Evolutionary conservation across 2,888 invertebrate species (phyloP).

Genomic region (Machimus atricapillus): DNA sequence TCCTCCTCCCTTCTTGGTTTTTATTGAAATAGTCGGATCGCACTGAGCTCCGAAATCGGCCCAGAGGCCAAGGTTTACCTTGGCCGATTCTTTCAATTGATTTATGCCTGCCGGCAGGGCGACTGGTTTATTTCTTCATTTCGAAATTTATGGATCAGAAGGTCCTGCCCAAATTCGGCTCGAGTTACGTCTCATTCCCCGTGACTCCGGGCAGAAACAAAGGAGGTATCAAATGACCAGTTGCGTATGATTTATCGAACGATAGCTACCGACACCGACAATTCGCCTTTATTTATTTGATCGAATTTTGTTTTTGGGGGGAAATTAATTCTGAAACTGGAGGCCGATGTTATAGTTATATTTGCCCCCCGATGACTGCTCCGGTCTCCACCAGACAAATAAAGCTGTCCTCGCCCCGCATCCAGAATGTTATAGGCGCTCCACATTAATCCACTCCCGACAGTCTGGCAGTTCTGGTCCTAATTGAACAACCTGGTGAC

Average conservation of each 20-base stretch:
- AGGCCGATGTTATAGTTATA: neutral
- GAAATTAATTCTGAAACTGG: neutral
- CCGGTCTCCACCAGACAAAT: neutral
- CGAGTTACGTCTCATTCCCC: neutral
- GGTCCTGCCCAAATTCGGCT: neutral
- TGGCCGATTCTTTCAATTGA: conserved; percentile 8
- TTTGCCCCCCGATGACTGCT: neutral
- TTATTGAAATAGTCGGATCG: conserved; percentile 1
- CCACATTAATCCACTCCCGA: neutral
- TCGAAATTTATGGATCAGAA: conserved; percentile 16
- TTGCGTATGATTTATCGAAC: conserved; percentile 11
- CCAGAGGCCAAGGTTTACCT: neutral
- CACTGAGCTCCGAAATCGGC: neutral
- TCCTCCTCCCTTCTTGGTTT: neutral
- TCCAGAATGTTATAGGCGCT: neutral
- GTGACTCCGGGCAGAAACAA: neutral
- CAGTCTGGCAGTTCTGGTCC: neutral
- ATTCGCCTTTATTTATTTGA: neutral
- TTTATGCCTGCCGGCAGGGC: neutral
- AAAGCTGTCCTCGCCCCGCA: neutral
- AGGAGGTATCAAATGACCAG: neutral
- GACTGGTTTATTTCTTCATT: conserved; percentile 33
- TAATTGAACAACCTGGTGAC: conserved; percentile 23
- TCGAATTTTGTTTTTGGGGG: neutral
- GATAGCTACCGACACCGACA: conserved; percentile 2